Percentiles rank a stretch among this genome's conserved stretches.
Evolutionary conservation across 2,888 invertebrate genomes (phyloP).

Genomic region (Drosophila bunnanda): DNA sequence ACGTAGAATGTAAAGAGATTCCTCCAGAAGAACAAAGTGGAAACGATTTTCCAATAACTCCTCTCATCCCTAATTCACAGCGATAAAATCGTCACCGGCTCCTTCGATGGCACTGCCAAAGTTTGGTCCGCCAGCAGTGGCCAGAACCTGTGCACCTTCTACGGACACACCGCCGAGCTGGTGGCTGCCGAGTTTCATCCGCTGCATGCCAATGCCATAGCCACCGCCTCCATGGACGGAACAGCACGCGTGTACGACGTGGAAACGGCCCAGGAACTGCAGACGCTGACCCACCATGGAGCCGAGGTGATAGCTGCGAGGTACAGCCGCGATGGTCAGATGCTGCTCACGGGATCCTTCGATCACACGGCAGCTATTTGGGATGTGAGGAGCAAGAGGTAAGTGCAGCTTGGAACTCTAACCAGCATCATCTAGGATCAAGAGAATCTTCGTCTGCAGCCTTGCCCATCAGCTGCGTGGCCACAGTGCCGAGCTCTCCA

Average conservation of each 20-base stretch:
- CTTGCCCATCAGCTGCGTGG: slow-evolving; percentile 87
- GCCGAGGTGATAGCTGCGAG: slow-evolving; percentile 91
- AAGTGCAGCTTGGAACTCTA: background rate
- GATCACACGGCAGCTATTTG: slow-evolving; percentile 91
- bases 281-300: slow-evolving; percentile 88
- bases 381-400: slow-evolving; percentile 89
- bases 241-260: slow-evolving; percentile 90
- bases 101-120: slow-evolving; percentile 91
- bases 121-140: slow-evolving; percentile 90
- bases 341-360: slow-evolving; percentile 91
- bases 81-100: slow-evolving; percentile 90
- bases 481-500: slow-evolving; percentile 89
- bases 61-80: slow-evolving; percentile 82
- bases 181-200: slow-evolving; percentile 90
- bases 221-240: slow-evolving; percentile 91
- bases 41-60: background rate
- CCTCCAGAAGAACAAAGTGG: background rate
- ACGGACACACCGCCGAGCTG: slow-evolving; percentile 91
- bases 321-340: slow-evolving; percentile 89
- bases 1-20: background rate
- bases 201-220: slow-evolving; percentile 86
- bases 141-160: slow-evolving; percentile 88
- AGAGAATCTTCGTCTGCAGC: slow-evolving; percentile 81
- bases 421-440: background rate
- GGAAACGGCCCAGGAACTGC: slow-evolving; percentile 88